Conservation (phyloP, 2,113 vertebrate species). For the Apaloderma vittatum region DNA sequence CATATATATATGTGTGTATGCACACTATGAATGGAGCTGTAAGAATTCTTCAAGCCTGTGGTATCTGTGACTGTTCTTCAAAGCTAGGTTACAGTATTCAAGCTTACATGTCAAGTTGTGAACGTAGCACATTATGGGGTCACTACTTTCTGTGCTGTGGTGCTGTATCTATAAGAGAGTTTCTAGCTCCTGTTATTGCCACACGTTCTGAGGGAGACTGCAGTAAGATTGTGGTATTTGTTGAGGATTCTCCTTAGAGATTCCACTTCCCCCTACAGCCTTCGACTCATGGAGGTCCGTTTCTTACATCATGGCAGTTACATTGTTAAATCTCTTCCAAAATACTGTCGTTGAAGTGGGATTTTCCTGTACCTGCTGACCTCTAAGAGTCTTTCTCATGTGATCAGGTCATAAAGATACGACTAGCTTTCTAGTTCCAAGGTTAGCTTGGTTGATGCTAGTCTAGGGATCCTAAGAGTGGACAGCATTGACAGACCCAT, state of each 20-base stretch:
- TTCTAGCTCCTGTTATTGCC: neutral
- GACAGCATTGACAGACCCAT: neutral
- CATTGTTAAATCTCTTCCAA: neutral
- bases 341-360: neutral
- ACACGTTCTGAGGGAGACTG: neutral
- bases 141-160: neutral
- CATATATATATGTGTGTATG: accelerated
- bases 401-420: neutral
- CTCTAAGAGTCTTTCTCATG: neutral
- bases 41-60: neutral
- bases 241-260: neutral
- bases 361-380: neutral
- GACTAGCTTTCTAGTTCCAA: neutral
- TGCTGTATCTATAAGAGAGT: neutral
- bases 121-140: neutral
- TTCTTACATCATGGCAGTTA: neutral
- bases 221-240: neutral
- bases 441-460: neutral
- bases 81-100: neutral
- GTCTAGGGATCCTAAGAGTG: neutral
- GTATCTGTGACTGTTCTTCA: neutral
- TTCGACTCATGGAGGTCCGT: accelerated
- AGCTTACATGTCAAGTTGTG: neutral
- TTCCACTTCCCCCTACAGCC: accelerated
- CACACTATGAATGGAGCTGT: neutral